Percentiles rank a stretch among this genome's conserved stretches.
These are phyloP conservation scores for Natator depressus DNA, from an alignment of 2,113 vertebrate species.

Conservation along the genomic window DNA sequence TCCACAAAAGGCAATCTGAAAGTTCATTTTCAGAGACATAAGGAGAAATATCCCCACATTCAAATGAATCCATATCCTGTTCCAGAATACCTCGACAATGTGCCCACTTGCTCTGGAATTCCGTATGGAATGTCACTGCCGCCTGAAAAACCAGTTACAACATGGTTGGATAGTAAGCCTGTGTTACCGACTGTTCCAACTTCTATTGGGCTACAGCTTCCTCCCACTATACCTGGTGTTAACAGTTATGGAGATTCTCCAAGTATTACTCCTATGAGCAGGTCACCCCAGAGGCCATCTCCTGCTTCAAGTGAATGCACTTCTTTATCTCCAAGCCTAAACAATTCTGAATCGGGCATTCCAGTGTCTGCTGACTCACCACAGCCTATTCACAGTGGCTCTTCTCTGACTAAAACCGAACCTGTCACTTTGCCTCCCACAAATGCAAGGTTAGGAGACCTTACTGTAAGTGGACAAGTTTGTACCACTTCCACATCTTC, in stretches of 20 bases:
- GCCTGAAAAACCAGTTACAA: conserved; percentile 96
- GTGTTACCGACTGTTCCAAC: conserved; percentile 89
- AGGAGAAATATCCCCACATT: conserved; percentile 99
- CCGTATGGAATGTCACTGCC: conserved; percentile 98
- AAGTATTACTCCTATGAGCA: conserved; percentile 90
- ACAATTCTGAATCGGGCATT: conserved; percentile 81
- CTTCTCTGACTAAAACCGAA: conserved; percentile 87
- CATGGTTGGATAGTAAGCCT: conserved; percentile 98
- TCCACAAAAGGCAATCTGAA: conserved; percentile 99
- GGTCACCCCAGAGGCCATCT: conserved; percentile 95
- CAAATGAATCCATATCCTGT: conserved; percentile 99
- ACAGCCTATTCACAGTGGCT: conserved; percentile 78
- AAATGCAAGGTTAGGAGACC: conserved; percentile 81
- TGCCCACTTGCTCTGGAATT: conserved; percentile 98
- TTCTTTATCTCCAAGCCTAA: conserved; percentile 92
- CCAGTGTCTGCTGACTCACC: conserved; percentile 85
- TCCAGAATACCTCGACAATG: conserved; percentile 98
- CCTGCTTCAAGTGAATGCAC: conserved; percentile 95
- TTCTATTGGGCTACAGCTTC: conserved; percentile 92
- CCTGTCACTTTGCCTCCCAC: conserved; percentile 83
- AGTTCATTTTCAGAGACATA: conserved; percentile 99
- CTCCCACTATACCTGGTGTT: conserved; percentile 87
- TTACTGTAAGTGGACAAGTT: conserved; percentile 81
- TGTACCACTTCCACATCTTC: conserved; percentile 78
- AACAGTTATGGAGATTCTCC: conserved; percentile 90